A percentile compares a stretch with the other conserved stretches of the same genome.
Conservation (phyloP, 2,888 invertebrate species). For the Drosophila buzzatii region DNA sequence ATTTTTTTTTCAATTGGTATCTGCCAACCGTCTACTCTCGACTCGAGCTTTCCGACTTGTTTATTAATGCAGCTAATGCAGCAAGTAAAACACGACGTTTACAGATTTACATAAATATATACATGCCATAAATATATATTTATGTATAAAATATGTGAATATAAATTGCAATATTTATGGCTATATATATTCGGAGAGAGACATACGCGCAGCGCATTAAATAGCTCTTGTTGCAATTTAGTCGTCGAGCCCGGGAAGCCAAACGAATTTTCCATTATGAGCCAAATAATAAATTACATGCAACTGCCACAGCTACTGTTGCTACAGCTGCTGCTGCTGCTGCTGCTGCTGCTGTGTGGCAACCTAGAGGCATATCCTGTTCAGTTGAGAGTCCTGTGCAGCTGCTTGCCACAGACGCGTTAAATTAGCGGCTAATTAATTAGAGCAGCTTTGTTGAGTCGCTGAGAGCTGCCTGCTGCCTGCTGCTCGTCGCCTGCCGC, state of each 20-base stretch:
- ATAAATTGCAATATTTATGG: background rate
- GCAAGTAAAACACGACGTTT: background rate
- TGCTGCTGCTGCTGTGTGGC: background rate
- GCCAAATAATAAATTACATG: constrained; percentile 33
- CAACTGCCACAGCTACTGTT: constrained; percentile 10
- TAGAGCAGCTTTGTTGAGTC: constrained; percentile 51
- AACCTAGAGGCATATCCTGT: constrained; percentile 50
- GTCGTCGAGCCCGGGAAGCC: constrained; percentile 4
- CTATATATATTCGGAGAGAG: background rate
- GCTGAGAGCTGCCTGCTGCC: constrained; percentile 17
- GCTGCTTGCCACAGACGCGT: constrained; percentile 61
- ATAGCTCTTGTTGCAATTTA: constrained; percentile 4
- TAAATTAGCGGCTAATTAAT: constrained; percentile 80
- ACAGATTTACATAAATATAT: background rate
- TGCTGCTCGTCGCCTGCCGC: constrained; percentile 4
- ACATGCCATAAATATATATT: background rate
- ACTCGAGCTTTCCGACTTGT: background rate
- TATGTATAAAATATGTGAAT: background rate
- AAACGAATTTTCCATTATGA: constrained; percentile 18
- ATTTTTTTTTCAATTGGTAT: background rate
- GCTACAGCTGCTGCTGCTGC: background rate
- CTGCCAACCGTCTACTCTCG: background rate
- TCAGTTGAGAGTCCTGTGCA: constrained; percentile 36
- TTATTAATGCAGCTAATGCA: constrained; percentile 12
- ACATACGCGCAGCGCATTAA: constrained; percentile 4